Base-by-base conservation (phyloP, 1,140 invertebrate species). In the Drosophila murphyi region DNA sequence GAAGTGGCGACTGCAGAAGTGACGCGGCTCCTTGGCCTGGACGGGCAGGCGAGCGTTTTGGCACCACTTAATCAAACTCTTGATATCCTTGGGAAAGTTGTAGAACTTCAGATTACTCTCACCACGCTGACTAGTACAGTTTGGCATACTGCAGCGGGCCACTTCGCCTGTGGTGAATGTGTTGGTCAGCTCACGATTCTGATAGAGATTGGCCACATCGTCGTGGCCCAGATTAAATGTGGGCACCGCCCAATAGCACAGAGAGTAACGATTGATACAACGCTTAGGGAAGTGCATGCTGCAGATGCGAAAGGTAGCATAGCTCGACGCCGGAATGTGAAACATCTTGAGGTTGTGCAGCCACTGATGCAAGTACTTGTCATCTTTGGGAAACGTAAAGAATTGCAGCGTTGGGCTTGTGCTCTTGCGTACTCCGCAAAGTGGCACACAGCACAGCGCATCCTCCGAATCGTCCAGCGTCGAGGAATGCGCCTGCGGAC, bases 261-360 rank as follows among this genome's bases (percentile, higher is more conserved):
- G 39, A 0, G 90, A 92, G 50, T 92, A 92, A 1, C 83, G 83
- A 72, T 92, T 92, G 5, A 92, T 92, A 45, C 90, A 91, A 31
- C 90, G 90, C 56, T 92, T 92, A 2, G 90, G 90, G 31, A 92
- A 92, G 69, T 92, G 90, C 78, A 92, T 87, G 61, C 90, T 92
- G 51, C 90, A 92, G 45, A 92, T 92, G 4, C 90, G 81, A 68
- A 78, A 92, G 32, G 41, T 79, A 3, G 63, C 37, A 72, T 90
- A 92, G 50, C 81, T 89, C 2, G 78, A 71, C 6, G 79, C 79
- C 35, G 82, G 78, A 41, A 90, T 73, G 47, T 90, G 86, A 28
- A 88, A 76, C 90, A 92, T 91, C 73, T 92, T 92, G 12, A 92
- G 77, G 52, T 92, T 92, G 43, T 91, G 87, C 12, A 91, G 78